Conservation (phyloP, 1,140 invertebrate genomes). For the Aphelinus certus region DNA sequence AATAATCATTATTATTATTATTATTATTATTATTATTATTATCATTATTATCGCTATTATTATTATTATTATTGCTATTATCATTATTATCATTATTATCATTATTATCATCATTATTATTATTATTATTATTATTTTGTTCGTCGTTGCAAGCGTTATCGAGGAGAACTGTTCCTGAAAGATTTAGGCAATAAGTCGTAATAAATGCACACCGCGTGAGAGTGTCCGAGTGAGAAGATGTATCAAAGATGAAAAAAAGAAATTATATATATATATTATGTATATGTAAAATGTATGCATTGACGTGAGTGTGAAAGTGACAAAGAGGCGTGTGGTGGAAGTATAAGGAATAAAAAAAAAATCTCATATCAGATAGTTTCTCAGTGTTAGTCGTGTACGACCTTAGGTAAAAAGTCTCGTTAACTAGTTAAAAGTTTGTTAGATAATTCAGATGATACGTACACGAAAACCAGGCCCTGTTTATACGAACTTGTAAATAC, state of each 20-base stretch:
- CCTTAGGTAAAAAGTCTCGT: slow-evolving; percentile 63
- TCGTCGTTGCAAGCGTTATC: slow-evolving; percentile 60
- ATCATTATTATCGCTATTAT: slow-evolving; percentile 21
- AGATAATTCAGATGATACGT: slow-evolving; percentile 65
- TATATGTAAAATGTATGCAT: not conserved
- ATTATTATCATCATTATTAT: slow-evolving; percentile 14
- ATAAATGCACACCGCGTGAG: slow-evolving; percentile 39
- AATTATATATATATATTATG: slow-evolving; percentile 9
- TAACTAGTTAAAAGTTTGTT: slow-evolving; percentile 66
- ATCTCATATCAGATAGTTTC: slow-evolving; percentile 65
- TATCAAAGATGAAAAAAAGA: not conserved
- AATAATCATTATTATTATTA: not conserved
- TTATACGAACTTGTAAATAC: slow-evolving; percentile 65
- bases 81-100: slow-evolving; percentile 26
- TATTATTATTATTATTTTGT: slow-evolving; percentile 26
- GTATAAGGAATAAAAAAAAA: slow-evolving; percentile 51
- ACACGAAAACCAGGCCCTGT: slow-evolving; percentile 60
- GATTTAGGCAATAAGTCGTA: slow-evolving; percentile 64
- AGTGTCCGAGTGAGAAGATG: slow-evolving; percentile 9
- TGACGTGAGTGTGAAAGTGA: slow-evolving; percentile 41
- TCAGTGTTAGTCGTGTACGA: slow-evolving; percentile 65
- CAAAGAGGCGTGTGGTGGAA: slow-evolving; percentile 42
- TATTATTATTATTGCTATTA: slow-evolving; percentile 21
- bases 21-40: slow-evolving; percentile 17
- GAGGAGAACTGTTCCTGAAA: slow-evolving; percentile 67